Conservation (phyloP, 2,797 vertebrate species). For the Nasua narica region DNA sequence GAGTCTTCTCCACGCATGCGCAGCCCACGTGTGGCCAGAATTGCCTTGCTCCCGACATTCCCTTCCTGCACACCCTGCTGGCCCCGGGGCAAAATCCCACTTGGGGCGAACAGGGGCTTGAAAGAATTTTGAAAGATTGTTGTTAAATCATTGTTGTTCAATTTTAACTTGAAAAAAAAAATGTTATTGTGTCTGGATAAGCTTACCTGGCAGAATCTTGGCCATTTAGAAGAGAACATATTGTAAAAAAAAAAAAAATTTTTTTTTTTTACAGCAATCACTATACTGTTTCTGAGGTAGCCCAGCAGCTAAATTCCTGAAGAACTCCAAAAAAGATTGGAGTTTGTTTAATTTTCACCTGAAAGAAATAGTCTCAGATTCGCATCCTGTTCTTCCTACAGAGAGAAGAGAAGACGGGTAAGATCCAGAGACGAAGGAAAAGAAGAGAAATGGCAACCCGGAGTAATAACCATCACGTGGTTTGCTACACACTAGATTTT, state of each 20-base stretch:
- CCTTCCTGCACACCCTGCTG: background rate
- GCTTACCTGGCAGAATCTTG: background rate
- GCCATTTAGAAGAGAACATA: background rate
- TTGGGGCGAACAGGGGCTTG: background rate
- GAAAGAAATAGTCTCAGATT: background rate
- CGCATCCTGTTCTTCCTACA: background rate
- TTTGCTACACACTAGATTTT: too few relatives aligned
- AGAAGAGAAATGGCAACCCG: background rate
- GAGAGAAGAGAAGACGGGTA: background rate
- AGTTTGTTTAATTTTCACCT: background rate
- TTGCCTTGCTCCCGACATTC: too few relatives aligned
- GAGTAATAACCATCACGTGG: background rate
- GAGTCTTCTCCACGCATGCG: background rate
- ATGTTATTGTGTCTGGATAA: background rate
- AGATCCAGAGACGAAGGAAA: background rate
- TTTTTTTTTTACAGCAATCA: background rate
- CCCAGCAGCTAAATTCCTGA: background rate
- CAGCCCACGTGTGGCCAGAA: background rate
- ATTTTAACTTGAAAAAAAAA: constrained; percentile 2
- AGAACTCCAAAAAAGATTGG: background rate
- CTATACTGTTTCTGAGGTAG: background rate
- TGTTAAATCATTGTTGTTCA: background rate
- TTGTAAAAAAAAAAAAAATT: background rate
- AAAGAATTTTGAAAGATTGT: background rate
- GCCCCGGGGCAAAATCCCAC: background rate